Evolutionary conservation across 2,797 vertebrate species (phyloP).

Genomic region (Thaleichthys pacificus): DNA sequence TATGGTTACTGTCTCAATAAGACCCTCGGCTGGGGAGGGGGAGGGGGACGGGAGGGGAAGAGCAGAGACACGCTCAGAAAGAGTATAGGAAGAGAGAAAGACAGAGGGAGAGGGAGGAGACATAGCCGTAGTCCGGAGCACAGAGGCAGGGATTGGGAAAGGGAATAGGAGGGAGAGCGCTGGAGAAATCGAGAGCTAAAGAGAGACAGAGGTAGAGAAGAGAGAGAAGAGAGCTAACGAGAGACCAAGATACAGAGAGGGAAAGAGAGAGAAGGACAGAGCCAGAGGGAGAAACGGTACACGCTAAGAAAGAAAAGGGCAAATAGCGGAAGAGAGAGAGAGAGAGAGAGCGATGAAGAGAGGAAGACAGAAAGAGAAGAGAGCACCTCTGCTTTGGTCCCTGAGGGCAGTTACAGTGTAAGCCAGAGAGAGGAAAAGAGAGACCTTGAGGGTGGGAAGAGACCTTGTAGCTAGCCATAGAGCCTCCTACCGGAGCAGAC

Average conservation of each 20-base stretch:
- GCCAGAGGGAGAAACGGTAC: not conserved
- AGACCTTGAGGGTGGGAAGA: no score
- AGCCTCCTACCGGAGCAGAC: no score
- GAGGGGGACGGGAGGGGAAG: conserved; percentile 33
- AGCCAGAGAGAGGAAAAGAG: not conserved
- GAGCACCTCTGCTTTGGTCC: no score
- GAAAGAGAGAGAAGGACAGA: not conserved
- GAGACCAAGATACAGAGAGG: not conserved
- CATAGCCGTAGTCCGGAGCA: not conserved
- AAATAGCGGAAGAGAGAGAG: not conserved
- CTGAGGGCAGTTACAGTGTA: not conserved
- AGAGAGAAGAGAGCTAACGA: not conserved
- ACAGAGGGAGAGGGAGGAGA: not conserved
- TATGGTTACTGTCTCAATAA: conserved; percentile 73
- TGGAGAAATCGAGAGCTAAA: no score
- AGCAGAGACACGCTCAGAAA: not conserved
- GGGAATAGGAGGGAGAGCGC: no score
- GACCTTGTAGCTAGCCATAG: no score
- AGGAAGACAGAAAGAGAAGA: not conserved
- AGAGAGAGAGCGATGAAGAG: not conserved
- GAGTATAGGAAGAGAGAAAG: not conserved
- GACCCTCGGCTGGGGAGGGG: conserved; percentile 56
- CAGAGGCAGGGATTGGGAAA: no score
- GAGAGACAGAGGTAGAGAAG: no score
- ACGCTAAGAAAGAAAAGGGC: not conserved